Base-by-base conservation (phyloP, 1,140 invertebrate species). In the Callitettix versicolor region DNA sequence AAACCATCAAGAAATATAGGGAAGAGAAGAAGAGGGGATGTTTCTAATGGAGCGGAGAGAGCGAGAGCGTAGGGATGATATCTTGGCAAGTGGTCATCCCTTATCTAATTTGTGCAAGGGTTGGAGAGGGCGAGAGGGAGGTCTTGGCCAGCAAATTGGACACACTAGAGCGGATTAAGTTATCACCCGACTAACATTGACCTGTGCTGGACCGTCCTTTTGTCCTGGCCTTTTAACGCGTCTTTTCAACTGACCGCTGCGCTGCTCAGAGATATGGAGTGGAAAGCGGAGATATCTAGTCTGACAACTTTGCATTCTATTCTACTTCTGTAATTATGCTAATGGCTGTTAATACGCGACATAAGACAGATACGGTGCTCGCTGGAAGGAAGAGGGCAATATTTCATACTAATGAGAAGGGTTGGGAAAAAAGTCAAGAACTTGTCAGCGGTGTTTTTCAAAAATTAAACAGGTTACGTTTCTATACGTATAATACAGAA, bases 61-160 rank as follows among this genome's bases (percentile, higher is more conserved):
- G 40, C 3, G 18, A 50, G 22, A 33, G 14, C 21, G 22, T 15
- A 24, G 15, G 40, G 42, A 57, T 17, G 51, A 38, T 51, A 51
- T 51, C 48, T 51, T 38, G 48, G 33, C 48, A 38, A 51, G 48
- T 51, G 48, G 48, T 51, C 48, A 51, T 51, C 48, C 48, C 48
- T 51, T 51, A 51, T 51, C 48, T 51, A 51, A 51, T 51, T 51
- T 51, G 30, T 38, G 48, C 48, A 36, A 34, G 36, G 48, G 20
- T 36, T 30, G 22, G 46, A 48, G 21, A 22, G 7, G 30, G 15
- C 44, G 6, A 14, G 9, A 49, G 11, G 11, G 47, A 6, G 17
- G 11, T 22, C 42, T 15, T 21, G n/a, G 15, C 33, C 48, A 26
- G 21, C 48, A 51, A 51, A 51, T 51, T 51, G 48, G 48, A 51